phyloP scores from a whole-genome alignment of 2,797 vertebrate species.

The Okamejei kenojei region DNA sequence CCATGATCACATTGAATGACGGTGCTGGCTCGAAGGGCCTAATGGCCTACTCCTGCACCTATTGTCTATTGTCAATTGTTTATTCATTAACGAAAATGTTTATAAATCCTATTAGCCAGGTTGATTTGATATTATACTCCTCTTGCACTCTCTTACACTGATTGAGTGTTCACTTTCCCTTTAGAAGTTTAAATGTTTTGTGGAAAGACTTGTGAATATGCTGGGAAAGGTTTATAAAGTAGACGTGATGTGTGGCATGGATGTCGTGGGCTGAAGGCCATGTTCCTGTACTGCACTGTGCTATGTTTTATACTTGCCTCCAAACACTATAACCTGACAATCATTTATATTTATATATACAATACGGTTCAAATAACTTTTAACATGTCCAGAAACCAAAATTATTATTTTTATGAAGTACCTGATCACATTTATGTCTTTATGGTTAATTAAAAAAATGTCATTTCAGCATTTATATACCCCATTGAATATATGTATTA shows the following conservation, averaged over 20 bases:
- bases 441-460: background rate
- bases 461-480: background rate
- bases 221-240: too few species aligned
- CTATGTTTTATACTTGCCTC: too few species aligned
- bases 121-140: background rate
- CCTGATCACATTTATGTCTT: background rate
- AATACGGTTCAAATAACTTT: background rate
- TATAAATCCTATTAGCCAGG: background rate
- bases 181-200: background rate
- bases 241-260: too few species aligned
- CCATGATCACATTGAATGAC: too few species aligned
- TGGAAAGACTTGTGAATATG: too few species aligned
- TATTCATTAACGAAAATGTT: background rate
- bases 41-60: too few species aligned
- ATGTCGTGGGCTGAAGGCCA: too few species aligned
- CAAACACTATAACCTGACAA: background rate
- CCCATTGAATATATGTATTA: background rate
- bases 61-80: too few species aligned
- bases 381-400: background rate
- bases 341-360: too few species aligned
- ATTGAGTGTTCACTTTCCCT: background rate
- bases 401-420: background rate
- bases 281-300: too few species aligned
- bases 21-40: too few species aligned
- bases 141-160: background rate